phyloP scores from a whole-genome alignment of 2,797 vertebrate genomes.

The Helostoma temminkii region DNA sequence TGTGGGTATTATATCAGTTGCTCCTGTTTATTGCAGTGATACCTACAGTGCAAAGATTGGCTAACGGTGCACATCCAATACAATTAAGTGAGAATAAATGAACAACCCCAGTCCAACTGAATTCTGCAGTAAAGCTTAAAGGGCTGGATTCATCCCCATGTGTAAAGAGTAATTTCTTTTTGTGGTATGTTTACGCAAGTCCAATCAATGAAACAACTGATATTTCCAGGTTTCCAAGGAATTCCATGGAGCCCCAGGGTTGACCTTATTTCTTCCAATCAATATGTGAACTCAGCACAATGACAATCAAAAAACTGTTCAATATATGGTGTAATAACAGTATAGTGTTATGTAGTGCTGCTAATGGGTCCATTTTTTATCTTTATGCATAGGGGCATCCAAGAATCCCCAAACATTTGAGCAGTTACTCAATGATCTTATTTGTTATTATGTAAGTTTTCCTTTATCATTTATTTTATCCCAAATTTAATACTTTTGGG shows the following conservation, averaged over 20 bases:
- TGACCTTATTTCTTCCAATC: constrained; percentile 32
- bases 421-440: too few species aligned
- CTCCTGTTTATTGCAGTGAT: constrained; percentile 4
- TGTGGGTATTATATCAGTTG: constrained; percentile 1
- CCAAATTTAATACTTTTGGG: too few species aligned
- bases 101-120: not conserved
- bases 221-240: constrained; percentile 1
- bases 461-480: too few species aligned
- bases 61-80: constrained; percentile 16
- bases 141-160: not conserved
- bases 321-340: not conserved
- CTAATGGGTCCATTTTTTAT: not conserved
- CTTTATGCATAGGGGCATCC: too few species aligned
- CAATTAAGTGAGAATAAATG: constrained; percentile 10
- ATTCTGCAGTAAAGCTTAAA: constrained; percentile 13
- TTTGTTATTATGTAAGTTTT: too few species aligned
- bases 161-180: not conserved
- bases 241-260: not conserved
- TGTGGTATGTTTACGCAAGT: not conserved
- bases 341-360: too few species aligned
- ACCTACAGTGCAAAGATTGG: not conserved
- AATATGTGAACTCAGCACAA: constrained; percentile 14
- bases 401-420: too few species aligned
- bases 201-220: constrained; percentile 40
- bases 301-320: constrained; percentile 6